phyloP scores from a whole-genome alignment of 2,888 invertebrate genomes.

The Colletes collaris region DNA sequence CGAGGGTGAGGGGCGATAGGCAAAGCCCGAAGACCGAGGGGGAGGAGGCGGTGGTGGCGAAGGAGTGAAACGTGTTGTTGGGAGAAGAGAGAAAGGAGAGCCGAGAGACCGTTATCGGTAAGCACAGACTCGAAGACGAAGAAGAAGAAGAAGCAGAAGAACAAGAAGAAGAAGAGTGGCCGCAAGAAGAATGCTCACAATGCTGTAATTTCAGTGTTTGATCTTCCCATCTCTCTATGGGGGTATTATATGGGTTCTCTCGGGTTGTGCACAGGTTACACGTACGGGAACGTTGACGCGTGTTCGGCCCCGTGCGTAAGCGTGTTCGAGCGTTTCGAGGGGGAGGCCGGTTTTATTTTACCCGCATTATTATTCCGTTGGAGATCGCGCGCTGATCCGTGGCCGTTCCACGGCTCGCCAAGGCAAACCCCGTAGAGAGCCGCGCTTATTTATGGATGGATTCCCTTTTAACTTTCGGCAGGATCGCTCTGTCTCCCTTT shows the following conservation, averaged over 20 bases:
- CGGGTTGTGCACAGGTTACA: constrained; percentile 43
- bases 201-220: constrained; percentile 82
- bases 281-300: constrained; percentile 47
- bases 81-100: constrained; percentile 25
- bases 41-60: constrained; percentile 17
- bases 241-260: constrained; percentile 77
- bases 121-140: constrained; percentile 49
- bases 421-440: constrained; percentile 71
- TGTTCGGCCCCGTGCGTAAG: constrained; percentile 45
- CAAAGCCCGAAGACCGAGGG: constrained; percentile 35
- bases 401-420: constrained; percentile 65
- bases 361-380: constrained; percentile 83
- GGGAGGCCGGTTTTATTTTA: constrained; percentile 80
- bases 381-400: constrained; percentile 82
- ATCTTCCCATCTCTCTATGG: constrained; percentile 80
- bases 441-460: constrained; percentile 82
- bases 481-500: constrained; percentile 48
- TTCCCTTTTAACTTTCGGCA: constrained; percentile 81
- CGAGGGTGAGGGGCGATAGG: constrained; percentile 62
- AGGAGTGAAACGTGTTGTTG: constrained; percentile 37
- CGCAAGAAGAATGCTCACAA: constrained; percentile 80
- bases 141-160: constrained; percentile 31
- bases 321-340: constrained; percentile 49
- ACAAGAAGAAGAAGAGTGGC: constrained; percentile 67
- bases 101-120: constrained; percentile 56